Base-by-base conservation (phyloP, 2,797 vertebrate species). In the Hipposideros larvatus region DNA sequence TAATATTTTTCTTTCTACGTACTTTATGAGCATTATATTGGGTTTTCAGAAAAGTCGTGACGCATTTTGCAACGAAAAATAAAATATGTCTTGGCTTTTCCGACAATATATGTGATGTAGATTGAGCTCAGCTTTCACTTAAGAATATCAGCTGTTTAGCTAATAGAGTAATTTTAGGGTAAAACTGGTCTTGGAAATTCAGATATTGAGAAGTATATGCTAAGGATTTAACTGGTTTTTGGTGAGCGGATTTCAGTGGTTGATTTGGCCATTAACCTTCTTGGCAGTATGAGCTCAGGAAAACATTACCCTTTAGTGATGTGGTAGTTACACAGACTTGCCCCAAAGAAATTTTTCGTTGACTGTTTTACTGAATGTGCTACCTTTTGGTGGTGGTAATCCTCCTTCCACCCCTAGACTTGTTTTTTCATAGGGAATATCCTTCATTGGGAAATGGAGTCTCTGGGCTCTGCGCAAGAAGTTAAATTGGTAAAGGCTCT, bases 221-320 rank as follows among this genome's bases (percentile, higher is more conserved):
- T 94, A 77, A 74, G 94, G 53, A 92, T 37, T 90, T 91, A 77
- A 55, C 31, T 94, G 9, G 28, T 88, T 96, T 95, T 78, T 41
- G 34, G 71, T 73, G 53, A 87, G 46, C 41, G 94, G 5, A 73
- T 93, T 85, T 96, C 55, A 59, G 65, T 86, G 41, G 77, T 85
- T 95, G 55, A 73, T 91, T 78, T 95, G 79, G 55, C 53, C 43
- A 19, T 51, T 90, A 43, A 89, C n/a, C 21, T 15, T 68, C 11
- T 96, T 86, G 86, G 31, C 37, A 87, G 46, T 73, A 41, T 68
- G 41, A 65, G 7, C 21, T 95, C 51, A 90, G 11, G 34, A 95
- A 91, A 34, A 31, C 18, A 55, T 94, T 90, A 87, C 34, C 15
- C 10, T 15, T 87, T 89, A 18, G 26, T 87, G 22, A 65, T 78